These are phyloP conservation scores for Lasius fuliginosus DNA, from an alignment of 2,888 invertebrate genomes.

Conservation along the genomic window DNA sequence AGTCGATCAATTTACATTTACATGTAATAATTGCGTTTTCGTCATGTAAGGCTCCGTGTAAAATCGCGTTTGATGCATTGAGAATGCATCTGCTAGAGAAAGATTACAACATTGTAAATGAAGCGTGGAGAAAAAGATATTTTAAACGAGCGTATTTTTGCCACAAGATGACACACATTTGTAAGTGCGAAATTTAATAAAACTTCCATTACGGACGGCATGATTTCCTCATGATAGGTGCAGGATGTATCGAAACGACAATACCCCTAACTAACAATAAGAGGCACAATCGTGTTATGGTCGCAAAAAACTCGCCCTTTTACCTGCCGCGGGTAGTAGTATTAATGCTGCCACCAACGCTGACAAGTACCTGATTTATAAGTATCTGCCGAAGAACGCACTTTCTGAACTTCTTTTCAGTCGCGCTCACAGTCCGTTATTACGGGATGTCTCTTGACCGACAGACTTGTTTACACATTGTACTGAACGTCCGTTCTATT, in stretches of 20 bases:
- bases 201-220: background rate
- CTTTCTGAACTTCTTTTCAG: constrained; percentile 18
- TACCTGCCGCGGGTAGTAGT: constrained; percentile 33
- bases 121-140: background rate
- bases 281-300: background rate
- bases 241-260: background rate
- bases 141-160: constrained; percentile 1
- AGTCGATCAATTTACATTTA: background rate
- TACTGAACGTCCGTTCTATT: background rate
- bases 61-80: background rate
- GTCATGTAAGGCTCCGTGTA: background rate
- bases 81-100: background rate
- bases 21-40: background rate
- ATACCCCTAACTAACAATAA: background rate
- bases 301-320: constrained; percentile 8
- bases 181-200: constrained; percentile 1
- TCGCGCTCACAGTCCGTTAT: constrained; percentile 11
- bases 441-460: background rate
- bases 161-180: background rate
- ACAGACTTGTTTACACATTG: background rate
- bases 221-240: constrained; percentile 3
- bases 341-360: constrained; percentile 2
- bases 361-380: constrained; percentile 71
- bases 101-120: background rate
- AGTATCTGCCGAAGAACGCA: constrained; percentile 32